Evolutionary conservation across 1,140 invertebrate genomes (phyloP), one percentile per base, ranked within the genome.

Genomic region (Bombus superbus): DNA sequence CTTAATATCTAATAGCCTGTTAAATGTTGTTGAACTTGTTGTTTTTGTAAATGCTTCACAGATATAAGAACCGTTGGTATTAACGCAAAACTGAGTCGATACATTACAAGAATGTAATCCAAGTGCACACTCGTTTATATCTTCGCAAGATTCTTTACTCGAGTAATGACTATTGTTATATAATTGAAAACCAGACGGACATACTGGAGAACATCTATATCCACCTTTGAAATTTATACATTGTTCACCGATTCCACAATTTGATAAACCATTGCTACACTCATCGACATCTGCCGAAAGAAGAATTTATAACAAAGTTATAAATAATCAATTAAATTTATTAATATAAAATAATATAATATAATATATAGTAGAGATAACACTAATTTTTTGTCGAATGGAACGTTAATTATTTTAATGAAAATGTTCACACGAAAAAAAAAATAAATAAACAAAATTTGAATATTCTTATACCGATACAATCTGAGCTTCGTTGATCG

Each of bases 71-170:
- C 98, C 98, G 84, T 97, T 96, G 1, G 96, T 96, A 93, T 98
- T 98, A 77, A 97, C 94, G 94, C 98, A 98, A 10, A 96, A 95
- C 32, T 97, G 98, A 94, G 97, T 97, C 40, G 95, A 42, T 6
- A 42, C 25, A 2, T 91, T 92, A 94, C 98, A 98, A 0, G 97
- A 94, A 76, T 97, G 96, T 62, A 92, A 92, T 83, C 95, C 94
- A 66, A 95, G 93, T 3, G 92, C 92, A 91, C 98, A 98, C 94
- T 98, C 97, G 94, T 98, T 96, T 42, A 98, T 95, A 94, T 98
- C 98, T 93, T 94, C 95, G 93, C 98, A 98, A 8, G 2, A 15
- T 6, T 95, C 28, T 93, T 93, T 96, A 97, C 42, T 96, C 93
- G 18, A 2, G 11, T 91, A 96, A 96, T 62, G 96, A 96, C 25